Percentiles rank a stretch among this genome's conserved stretches.
These are phyloP conservation scores for Callosobruchus maculatus DNA, from an alignment of 2,888 invertebrate species.

Conservation along the genomic window DNA sequence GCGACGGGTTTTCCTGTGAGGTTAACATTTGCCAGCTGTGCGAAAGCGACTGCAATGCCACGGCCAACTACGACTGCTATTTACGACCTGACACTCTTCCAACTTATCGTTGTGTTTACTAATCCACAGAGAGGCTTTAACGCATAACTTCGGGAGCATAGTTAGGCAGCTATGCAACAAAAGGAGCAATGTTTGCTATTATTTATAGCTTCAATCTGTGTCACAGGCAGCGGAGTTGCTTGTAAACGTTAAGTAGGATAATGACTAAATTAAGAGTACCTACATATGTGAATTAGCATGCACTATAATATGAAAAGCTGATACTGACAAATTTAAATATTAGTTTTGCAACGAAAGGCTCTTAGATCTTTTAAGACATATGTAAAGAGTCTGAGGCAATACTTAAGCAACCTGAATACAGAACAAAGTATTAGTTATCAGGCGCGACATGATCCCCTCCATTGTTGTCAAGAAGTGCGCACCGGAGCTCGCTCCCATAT, in stretches of 20 bases:
- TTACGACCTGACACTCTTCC: slow-evolving; percentile 35
- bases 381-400: no score
- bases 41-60: slow-evolving; percentile 31
- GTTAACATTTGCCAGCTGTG: slow-evolving; percentile 24
- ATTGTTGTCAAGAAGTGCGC: no score
- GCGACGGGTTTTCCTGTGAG: not conserved
- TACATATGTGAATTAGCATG: no score
- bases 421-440: no score
- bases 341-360: no score
- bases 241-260: not conserved
- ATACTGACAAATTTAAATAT: no score
- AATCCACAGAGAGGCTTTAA: slow-evolving; percentile 5
- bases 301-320: no score
- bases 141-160: not conserved
- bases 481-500: no score
- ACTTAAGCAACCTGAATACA: no score
- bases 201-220: not conserved
- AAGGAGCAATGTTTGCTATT: not conserved
- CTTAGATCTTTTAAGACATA: no score
- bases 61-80: slow-evolving; percentile 26
- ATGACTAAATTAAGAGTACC: not conserved
- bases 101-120: slow-evolving; percentile 27
- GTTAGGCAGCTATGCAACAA: not conserved
- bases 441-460: no score
- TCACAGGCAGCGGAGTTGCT: not conserved